Evolutionary conservation across 2,797 vertebrate genomes (phyloP), one percentile per base, ranked within the genome.

Genomic region (Silurus lanzhouensis): DNA sequence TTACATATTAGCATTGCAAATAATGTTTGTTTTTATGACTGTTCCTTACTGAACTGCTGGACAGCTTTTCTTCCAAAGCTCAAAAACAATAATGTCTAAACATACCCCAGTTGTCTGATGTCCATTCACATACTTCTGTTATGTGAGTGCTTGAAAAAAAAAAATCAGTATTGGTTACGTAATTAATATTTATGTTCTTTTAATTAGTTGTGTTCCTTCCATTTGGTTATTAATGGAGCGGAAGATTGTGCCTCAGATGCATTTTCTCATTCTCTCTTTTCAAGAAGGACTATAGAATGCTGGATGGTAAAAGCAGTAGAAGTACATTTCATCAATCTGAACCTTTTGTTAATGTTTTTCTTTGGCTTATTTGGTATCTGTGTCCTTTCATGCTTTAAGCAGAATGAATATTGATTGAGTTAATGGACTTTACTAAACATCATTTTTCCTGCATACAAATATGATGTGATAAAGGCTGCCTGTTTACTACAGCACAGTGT

Each of bases 371-470:
- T 72, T 70, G 20, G 58, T 48, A 58, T 74, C 48, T 0, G 31
- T 38, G 63, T 57, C 46, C 70, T 71, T 76, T 83, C 55, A 60
- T 72, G 66, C 82, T 85, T 67, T 81, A 60, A 88, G 87, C 74
- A 83, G 61, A 86, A 84, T 90, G 90, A 85, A 81, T 88, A 83
- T 84, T 90, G 92, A 93, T 92, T 75, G 86, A n/a, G 79, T 85
- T 91, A 92, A 91, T 90, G 90, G 89, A 88, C 88, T 90, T 85
- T 89, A 85, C 66, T 60, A 87, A 86, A 78, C 57, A 22, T 64
- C 75, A 75, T 75, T 82, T 60, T 82, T 70, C 48, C n/a, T 66
- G 38, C 31, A 67, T 84, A 13, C 75, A 58, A 85, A 75, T 68
- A 20, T 80, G 55, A 64, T n/a, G 44, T 44, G 61, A 81, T 82